Base-by-base conservation (phyloP, 2,797 vertebrate genomes). In the Enteromius mattozi region DNA sequence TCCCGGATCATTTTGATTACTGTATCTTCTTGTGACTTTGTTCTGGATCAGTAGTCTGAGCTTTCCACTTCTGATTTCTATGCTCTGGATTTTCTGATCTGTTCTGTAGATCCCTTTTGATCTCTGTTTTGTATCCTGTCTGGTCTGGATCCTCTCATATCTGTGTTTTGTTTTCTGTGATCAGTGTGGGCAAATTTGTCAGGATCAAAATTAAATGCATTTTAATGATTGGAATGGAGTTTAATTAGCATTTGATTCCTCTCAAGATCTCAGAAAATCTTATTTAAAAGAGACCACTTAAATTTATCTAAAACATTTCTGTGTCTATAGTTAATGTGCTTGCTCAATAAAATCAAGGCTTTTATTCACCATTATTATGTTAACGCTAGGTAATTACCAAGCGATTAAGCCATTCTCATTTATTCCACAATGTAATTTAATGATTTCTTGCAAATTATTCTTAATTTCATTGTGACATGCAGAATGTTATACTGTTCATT, bases 341-440 rank as follows among this genome's bases (percentile, higher is more conserved):
- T 37, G 21, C 61, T 56, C 49, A 14, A 56, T 66, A 77, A 24
- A 76, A 66, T 54, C 8, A 47, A 33, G 69, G 49, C 3, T 81
- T 72, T 61, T 45, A 61, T 72, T 72, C 80, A 47, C 24, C 27
- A 63, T 78, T 45, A 81, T 81, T 72, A 63, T 59, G 40, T 72
- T 72, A 81, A 81, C 68, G 27, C 68, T 21, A 13, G 37, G n/a
- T 63, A 72, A 81, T 72, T 81, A 70, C 69, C 51, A 72, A 59
- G 19, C 54, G 7, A n/a, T 81, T 61, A 81, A 81, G 24, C 33
- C 69, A 61, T 61, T 42, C 49, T 72, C 24, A 71, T 78, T 78
- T 63, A 45, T 81, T 33, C 37, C 24, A 45, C 80, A 33, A 45
- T 61, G 6, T 63, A 81, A 81, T 72, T 56, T 1, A 72, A 72